These are phyloP conservation scores for Toxonevra muliebris DNA, from an alignment of 2,888 invertebrate species.

Conservation along the genomic window DNA sequence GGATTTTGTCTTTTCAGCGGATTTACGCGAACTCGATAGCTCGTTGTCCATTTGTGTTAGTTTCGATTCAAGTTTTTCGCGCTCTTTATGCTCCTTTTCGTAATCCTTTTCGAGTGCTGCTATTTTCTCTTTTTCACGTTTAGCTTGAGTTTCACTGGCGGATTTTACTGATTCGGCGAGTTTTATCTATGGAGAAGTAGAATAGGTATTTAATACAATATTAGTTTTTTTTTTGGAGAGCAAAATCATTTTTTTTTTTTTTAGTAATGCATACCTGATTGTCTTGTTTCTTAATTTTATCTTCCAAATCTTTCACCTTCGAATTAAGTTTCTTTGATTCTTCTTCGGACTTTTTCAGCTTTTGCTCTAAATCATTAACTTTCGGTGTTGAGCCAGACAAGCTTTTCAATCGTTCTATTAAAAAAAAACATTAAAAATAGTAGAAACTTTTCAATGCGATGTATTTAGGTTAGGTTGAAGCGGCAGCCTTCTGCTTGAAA, in stretches of 20 bases:
- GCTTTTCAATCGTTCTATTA: constrained; percentile 52
- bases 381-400: constrained; percentile 68
- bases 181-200: constrained; percentile 55
- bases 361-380: constrained; percentile 72
- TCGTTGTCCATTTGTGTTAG: constrained; percentile 71
- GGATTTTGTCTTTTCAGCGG: constrained; percentile 73
- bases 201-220: background rate
- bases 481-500: no score
- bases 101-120: constrained; percentile 71
- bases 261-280: constrained; percentile 53
- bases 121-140: constrained; percentile 66
- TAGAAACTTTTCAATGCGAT: background rate
- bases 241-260: background rate
- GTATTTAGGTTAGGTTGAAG: no score
- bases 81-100: constrained; percentile 72
- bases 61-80: constrained; percentile 73
- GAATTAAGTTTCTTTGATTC: constrained; percentile 72
- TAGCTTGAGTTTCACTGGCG: constrained; percentile 65
- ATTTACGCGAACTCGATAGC: constrained; percentile 69
- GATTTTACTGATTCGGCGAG: constrained; percentile 66
- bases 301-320: constrained; percentile 66
- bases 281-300: constrained; percentile 67
- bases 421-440: background rate
- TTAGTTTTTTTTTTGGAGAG: background rate
- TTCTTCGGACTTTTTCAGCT: constrained; percentile 75